phyloP scores from a whole-genome alignment of 2,797 vertebrate genomes.

The Gobionotothen gibberifrons region DNA sequence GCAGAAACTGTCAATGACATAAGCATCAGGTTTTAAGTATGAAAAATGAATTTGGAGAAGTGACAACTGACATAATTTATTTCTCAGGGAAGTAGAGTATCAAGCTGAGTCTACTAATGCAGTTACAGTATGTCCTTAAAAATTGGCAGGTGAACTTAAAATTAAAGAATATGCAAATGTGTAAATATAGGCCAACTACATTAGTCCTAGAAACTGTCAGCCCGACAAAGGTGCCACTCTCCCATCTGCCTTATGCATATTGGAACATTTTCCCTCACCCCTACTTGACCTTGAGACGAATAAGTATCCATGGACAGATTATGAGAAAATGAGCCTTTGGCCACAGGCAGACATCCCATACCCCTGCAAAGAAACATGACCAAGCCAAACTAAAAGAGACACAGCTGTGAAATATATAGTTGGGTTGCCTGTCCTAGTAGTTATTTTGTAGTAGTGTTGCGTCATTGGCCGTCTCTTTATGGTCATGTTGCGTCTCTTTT shows the following conservation, averaged over 20 bases:
- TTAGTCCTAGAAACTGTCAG: conserved; percentile 21
- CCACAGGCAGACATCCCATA: neutral
- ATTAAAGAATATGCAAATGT: conserved; percentile 17
- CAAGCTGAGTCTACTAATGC: neutral
- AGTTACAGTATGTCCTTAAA: conserved; percentile 6
- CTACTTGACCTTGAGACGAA: conserved; percentile 46
- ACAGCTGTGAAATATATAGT: neutral
- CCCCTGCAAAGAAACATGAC: neutral
- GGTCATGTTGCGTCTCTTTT: neutral
- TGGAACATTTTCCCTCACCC: conserved; percentile 16
- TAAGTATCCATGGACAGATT: conserved; percentile 8
- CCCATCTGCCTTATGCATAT: conserved; percentile 21
- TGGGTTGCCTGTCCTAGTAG: neutral
- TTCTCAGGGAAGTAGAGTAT: conserved; percentile 15
- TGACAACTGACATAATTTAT: conserved; percentile 40
- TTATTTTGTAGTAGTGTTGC: too few relatives aligned
- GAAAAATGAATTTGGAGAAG: conserved; percentile 40
- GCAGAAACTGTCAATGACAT: conserved; percentile 38
- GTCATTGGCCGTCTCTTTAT: neutral
- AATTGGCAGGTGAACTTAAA: conserved; percentile 23
- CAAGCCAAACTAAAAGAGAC: neutral
- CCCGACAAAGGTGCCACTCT: conserved; percentile 24
- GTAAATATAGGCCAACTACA: conserved; percentile 13
- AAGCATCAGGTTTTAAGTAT: conserved; percentile 37
- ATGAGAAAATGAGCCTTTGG: neutral